Base-by-base conservation (phyloP, 2,797 vertebrate genomes). In the Girardinus metallicus region DNA sequence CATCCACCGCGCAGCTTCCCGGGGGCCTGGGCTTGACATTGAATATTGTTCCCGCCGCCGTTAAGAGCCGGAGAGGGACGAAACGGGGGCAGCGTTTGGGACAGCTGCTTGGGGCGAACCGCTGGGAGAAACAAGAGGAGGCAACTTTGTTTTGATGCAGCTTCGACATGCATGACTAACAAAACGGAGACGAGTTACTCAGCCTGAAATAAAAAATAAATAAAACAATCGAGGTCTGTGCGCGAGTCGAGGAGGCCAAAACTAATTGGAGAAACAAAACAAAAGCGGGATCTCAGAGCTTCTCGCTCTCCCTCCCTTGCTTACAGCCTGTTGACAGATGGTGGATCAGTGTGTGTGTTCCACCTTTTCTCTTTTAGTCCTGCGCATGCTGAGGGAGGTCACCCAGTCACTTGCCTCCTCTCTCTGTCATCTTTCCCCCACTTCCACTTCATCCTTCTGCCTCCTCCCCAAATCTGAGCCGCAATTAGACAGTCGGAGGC, bases 341-440 rank as follows among this genome's bases (percentile, higher is more conserved):
- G 94, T 75, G n/a, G 82, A 86, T 78, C 92, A 93, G 93, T 93
- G 88, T 94, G 94, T 87, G 92, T 93, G 90, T 92, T 92, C 92
- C 90, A 93, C 92, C 91, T 90, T 90, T 91, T 92, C 91, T 89
- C 92, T 91, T 92, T 92, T 87, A 88, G 92, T 86, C 84, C 29
- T 78, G 81, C 74, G 72, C 93, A n/a, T 57, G 84, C 87, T 78
- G 91, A 81, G 90, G 81, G 51, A 92, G 91, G 91, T 93, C 83
- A 73, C 81, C 80, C 87, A 78, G 79, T 87, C 84, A 77, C 88
- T 87, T 85, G 87, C 86, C 85, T 81, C 83, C 84, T 85, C 79
- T 84, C 84, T 85, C 78, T 82, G 77, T 87, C 88, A 73, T 80
- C 77, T 78, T 70, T 84, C 66, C 76, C 70, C 72, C 78, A 78